phyloP scores from a whole-genome alignment of 2,113 vertebrate species.

The Gallinago paraguaiae region DNA sequence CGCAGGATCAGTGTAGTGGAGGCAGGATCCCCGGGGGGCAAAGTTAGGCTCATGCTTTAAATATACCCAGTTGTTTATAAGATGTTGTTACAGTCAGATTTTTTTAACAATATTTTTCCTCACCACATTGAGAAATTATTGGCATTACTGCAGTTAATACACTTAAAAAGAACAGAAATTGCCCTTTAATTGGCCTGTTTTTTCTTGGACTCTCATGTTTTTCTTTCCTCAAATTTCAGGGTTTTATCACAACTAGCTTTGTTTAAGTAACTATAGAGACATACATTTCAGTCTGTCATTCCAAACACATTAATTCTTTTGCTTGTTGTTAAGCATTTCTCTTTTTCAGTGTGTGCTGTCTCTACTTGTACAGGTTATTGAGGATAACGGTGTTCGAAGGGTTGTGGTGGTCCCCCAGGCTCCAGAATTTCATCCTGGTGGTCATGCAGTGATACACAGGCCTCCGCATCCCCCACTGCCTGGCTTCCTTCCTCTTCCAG shows the following conservation, averaged over 20 bases:
- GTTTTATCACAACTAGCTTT: background rate
- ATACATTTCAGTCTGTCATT: background rate
- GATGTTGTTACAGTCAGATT: background rate
- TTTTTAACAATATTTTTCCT: background rate
- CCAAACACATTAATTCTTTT: background rate
- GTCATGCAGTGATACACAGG: constrained; percentile 91
- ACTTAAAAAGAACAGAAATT: background rate
- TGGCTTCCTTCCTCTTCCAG: constrained; percentile 92
- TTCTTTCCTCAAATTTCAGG: background rate
- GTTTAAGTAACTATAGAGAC: background rate
- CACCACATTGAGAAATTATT: background rate
- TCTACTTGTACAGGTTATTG: constrained; percentile 85
- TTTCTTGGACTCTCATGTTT: background rate
- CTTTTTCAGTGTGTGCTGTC: background rate
- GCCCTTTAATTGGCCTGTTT: background rate
- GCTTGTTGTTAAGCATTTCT: background rate
- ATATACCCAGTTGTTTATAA: background rate
- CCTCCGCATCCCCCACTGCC: constrained; percentile 90
- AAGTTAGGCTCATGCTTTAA: background rate
- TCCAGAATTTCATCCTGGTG: constrained; percentile 93
- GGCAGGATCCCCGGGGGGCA: background rate
- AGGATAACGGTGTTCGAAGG: constrained; percentile 95
- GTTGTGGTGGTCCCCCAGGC: constrained; percentile 96
- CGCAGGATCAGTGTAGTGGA: background rate
- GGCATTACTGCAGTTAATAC: background rate